A percentile compares a stretch with the other conserved stretches of the same genome.
Conservation (phyloP, 1,140 invertebrate species). For the Aradophagus sp. region DNA sequence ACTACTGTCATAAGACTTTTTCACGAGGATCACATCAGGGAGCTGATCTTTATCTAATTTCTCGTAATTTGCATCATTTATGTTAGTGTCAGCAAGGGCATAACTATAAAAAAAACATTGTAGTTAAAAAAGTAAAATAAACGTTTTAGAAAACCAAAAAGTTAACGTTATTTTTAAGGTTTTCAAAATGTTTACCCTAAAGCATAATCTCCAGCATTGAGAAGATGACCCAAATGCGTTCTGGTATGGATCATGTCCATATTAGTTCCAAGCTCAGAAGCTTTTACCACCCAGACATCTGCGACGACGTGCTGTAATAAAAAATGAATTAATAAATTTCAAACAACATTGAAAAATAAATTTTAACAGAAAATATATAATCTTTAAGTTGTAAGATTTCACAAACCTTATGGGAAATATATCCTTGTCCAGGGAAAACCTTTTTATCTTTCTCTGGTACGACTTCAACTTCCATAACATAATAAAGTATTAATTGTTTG, state of each 20-base stretch:
- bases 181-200: constrained; percentile 80
- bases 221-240: constrained; percentile 95
- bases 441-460: constrained; percentile 86
- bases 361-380: not conserved
- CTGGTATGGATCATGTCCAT: constrained; percentile 89
- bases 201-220: constrained; percentile 94
- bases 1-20: constrained; percentile 89
- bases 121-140: not conserved
- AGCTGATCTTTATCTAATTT: constrained; percentile 83
- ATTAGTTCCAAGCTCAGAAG: constrained; percentile 89
- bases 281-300: constrained; percentile 94
- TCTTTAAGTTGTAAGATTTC: not conserved
- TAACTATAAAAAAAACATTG: constrained; percentile 78
- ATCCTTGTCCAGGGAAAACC: constrained; percentile 89
- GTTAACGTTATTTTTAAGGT: too few relatives aligned
- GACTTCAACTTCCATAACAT: constrained; percentile 95
- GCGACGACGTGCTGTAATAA: constrained; percentile 85
- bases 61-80: constrained; percentile 93
- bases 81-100: constrained; percentile 90
- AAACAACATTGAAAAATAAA: constrained; percentile 1
- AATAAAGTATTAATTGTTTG: constrained; percentile 93
- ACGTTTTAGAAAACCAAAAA: not conserved
- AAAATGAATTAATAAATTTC: constrained; percentile 13
- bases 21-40: constrained; percentile 95
- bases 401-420: constrained; percentile 83